Conservation (phyloP, 2,797 vertebrate genomes). For the Brachymystax lenok region DNA sequence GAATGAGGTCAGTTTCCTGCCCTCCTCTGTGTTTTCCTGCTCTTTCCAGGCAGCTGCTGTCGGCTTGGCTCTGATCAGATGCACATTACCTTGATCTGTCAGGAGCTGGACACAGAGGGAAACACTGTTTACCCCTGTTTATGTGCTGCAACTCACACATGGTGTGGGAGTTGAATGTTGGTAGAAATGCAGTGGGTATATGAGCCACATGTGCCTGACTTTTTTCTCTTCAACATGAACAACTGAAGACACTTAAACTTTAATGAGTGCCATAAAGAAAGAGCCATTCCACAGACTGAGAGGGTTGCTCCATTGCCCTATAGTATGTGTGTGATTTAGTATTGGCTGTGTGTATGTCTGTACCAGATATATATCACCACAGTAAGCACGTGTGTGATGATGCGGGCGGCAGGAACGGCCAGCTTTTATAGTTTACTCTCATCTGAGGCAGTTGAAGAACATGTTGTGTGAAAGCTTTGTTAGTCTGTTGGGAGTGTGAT, state of each 20-base stretch:
- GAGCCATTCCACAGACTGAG: too few relatives aligned
- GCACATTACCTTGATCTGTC: conserved; percentile 66
- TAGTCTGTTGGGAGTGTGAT: too few relatives aligned
- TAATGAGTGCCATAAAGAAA: too few relatives aligned
- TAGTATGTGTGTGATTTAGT: too few relatives aligned
- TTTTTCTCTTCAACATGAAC: conserved; percentile 68
- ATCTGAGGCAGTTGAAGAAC: conserved; percentile 4
- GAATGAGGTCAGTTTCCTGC: conserved; percentile 54
- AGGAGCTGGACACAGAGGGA: conserved; percentile 45
- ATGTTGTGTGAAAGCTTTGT: too few relatives aligned
- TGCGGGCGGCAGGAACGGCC: background rate
- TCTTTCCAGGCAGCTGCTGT: conserved; percentile 62
- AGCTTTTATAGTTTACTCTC: background rate
- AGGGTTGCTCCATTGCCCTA: too few relatives aligned
- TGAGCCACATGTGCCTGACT: conserved; percentile 63
- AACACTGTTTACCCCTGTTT: conserved; percentile 20
- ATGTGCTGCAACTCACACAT: background rate
- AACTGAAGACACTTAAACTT: conserved; percentile 72
- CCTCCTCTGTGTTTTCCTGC: conserved; percentile 40
- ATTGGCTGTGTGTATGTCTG: background rate
- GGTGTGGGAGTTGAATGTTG: conserved; percentile 58
- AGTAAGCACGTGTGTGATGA: conserved; percentile 3
- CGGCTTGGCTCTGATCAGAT: conserved; percentile 42
- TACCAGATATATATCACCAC: conserved; percentile 4
- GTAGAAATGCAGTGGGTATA: conserved; percentile 64